phyloP scores from a whole-genome alignment of 2,113 vertebrate genomes.

The Poicephalus meyeri region DNA sequence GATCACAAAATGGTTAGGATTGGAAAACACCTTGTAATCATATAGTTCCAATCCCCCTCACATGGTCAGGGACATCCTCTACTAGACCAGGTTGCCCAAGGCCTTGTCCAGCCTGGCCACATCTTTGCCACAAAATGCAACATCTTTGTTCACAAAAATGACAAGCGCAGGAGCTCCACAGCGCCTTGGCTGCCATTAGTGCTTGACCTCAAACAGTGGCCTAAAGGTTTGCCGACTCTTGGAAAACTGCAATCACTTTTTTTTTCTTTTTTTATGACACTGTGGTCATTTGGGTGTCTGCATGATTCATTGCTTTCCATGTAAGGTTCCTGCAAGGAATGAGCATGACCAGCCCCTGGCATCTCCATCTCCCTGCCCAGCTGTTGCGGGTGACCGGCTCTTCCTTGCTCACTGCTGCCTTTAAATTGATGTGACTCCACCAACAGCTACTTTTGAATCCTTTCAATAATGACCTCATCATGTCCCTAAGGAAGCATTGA shows the following conservation, averaged over 20 bases:
- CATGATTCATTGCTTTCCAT: neutral
- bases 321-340: neutral
- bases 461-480: neutral
- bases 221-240: neutral
- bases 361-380: neutral
- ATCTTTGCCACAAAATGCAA: neutral
- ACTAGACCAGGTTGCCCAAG: neutral
- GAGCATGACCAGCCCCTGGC: rapidly evolving
- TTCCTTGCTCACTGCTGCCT: neutral
- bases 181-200: neutral
- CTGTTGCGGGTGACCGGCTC: neutral
- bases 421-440: neutral
- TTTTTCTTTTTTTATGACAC: neutral
- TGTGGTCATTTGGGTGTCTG: neutral
- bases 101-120: neutral
- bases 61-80: neutral
- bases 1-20: neutral
- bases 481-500: neutral
- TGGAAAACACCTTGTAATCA: neutral
- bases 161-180: neutral
- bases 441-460: neutral
- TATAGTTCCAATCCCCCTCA: neutral
- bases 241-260: neutral
- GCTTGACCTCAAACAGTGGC: neutral
- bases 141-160: neutral